These are phyloP conservation scores for Rhodeus uyekii DNA, from an alignment of 2,797 vertebrate species.

Conservation along the genomic window DNA sequence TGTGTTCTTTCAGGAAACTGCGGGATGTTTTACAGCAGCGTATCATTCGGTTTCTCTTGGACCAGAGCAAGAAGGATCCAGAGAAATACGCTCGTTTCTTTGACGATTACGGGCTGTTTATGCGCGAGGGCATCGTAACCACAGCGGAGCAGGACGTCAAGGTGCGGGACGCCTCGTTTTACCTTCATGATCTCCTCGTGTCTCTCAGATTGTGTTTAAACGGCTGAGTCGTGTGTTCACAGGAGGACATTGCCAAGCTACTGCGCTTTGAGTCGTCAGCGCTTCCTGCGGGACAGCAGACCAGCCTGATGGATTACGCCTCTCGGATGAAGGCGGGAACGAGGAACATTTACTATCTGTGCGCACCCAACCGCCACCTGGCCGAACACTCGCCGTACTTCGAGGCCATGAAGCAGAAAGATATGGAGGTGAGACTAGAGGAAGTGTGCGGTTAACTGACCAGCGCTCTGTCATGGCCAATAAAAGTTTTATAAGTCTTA, in stretches of 20 bases:
- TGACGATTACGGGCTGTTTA: conserved; percentile 93
- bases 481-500: no score
- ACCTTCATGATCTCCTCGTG: neutral
- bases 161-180: conserved; percentile 67
- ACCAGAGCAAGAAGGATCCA: conserved; percentile 93
- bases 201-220: neutral
- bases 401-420: conserved; percentile 95
- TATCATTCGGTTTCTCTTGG: conserved; percentile 91
- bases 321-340: conserved; percentile 90
- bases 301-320: conserved; percentile 85
- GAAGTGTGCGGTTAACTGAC: neutral
- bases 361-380: conserved; percentile 89
- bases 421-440: conserved; percentile 83
- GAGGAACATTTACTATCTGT: conserved; percentile 95
- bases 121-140: conserved; percentile 94
- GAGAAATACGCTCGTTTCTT: conserved; percentile 93
- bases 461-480: neutral
- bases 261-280: conserved; percentile 89
- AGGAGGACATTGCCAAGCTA: conserved; percentile 96
- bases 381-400: conserved; percentile 94
- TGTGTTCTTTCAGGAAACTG: conserved; percentile 82
- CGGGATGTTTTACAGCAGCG: conserved; percentile 90
- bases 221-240: neutral
- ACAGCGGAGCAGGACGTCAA: conserved; percentile 90
- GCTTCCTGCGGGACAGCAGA: conserved; percentile 86